Base-by-base conservation (phyloP, 2,888 invertebrate species). In the Pristionchus japonicus region DNA sequence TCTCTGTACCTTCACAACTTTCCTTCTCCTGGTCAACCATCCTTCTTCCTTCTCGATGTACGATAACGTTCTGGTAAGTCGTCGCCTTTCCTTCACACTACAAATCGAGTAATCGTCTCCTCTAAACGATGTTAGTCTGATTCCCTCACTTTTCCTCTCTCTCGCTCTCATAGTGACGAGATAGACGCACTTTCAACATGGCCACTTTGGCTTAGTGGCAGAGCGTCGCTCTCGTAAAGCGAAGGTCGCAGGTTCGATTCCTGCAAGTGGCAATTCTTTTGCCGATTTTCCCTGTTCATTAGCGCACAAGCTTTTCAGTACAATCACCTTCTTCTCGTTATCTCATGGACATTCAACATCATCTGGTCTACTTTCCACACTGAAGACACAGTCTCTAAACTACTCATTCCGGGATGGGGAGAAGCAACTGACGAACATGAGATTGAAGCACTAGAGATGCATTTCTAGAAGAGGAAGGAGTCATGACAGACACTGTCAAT, bases 361-460 rank as follows among this genome's bases (percentile, higher is more conserved):
- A 31, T 67, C 67, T 86, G 86, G 86, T 34, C 86, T 6, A 47
- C 86, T 0, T 47, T 67, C 23, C 37, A 43, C 64, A 86, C 86
- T 23, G n/a, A 11, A 15, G 86, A 86, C 47, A 86, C 86, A 7
- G 49, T 86, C 15, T 86, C 86, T 13, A 86, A 67, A 49, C 31
- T 86, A 27, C 67, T 86, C 64, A 86, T 86, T 67, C 86, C 86
- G 4, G 49, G 49, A n/a, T 86, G 86, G 86, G 86, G 86, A 27
- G 52, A 86, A 67, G 86, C 86, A 11, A 86, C 86, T 34, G 86
- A 86, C 17, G 86, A 86, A 23, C 34, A 34, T 3, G 86, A 86
- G 67, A 86, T 86, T 47, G 86, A 86, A 20, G 67, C 86, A 23
- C 27, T 86, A 1, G 86, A 86, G 43, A 86, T 47, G 31, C 86